These are phyloP conservation scores for Maccullochella peelii DNA, from an alignment of 2,113 vertebrate species.

Conservation along the genomic window DNA sequence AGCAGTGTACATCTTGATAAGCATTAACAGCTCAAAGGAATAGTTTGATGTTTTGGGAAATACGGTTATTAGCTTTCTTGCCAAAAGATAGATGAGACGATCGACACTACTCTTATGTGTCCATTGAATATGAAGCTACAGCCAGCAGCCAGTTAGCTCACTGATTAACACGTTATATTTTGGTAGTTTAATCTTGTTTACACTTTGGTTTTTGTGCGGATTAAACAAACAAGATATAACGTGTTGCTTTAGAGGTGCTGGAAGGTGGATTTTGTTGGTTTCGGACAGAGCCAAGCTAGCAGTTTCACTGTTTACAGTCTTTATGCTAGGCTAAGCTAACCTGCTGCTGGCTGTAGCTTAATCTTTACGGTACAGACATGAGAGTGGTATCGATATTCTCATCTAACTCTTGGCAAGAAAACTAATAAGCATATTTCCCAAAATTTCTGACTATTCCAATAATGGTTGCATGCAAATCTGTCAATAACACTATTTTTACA, in stretches of 20 bases:
- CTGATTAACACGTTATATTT: neutral
- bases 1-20: conserved; percentile 9
- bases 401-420: neutral
- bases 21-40: conserved; percentile 23
- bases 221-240: neutral
- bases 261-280: too few relatives aligned
- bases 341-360: neutral
- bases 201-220: neutral
- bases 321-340: neutral
- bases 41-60: conserved; percentile 16
- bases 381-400: neutral
- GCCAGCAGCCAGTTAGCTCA: neutral
- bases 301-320: neutral
- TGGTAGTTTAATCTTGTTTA: neutral
- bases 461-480: conserved; percentile 32
- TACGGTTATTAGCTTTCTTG: neutral
- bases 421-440: neutral
- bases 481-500: conserved; percentile 40
- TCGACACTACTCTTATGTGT: neutral
- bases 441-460: conserved; percentile 18
- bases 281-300: neutral
- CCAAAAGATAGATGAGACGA: neutral
- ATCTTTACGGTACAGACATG: neutral
- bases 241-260: neutral
- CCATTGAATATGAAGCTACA: neutral